Conservation (phyloP, 2,888 invertebrate species). For the Clepsis dumicolana region DNA sequence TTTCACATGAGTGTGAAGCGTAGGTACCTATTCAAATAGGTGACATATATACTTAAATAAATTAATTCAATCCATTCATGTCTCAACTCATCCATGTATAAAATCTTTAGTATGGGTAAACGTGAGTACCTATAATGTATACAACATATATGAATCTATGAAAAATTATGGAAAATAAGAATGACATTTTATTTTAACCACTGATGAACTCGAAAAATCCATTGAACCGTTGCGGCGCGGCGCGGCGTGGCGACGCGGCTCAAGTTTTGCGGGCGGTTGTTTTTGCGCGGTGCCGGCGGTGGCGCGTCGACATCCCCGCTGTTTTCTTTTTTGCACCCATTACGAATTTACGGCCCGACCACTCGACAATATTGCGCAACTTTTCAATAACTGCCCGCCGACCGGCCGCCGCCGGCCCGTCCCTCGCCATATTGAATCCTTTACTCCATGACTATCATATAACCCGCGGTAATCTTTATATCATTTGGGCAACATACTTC, state of each 20-base stretch:
- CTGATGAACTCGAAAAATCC: conserved; percentile 74
- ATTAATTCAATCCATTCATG: too few species aligned
- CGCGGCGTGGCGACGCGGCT: conserved; percentile 58
- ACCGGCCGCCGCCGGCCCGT: conserved; percentile 62
- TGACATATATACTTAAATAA: too few species aligned
- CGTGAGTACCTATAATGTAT: too few species aligned
- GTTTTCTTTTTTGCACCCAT: conserved; percentile 84
- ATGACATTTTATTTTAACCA: conserved; percentile 37
- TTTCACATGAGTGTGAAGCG: too few species aligned
- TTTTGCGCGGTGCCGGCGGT: conserved; percentile 68
- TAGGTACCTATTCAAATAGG: too few species aligned
- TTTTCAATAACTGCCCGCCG: conserved; percentile 84
- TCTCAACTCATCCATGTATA: too few species aligned
- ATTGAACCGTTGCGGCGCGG: conserved; percentile 67
- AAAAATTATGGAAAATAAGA: conserved; percentile 15
- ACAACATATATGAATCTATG: not conserved
- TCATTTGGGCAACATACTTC: conserved; percentile 18
- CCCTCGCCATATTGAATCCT: conserved; percentile 81
- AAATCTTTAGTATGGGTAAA: too few species aligned
- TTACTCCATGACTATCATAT: conserved; percentile 69
- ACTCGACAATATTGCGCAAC: conserved; percentile 85
- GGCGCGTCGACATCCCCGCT: conserved; percentile 64
- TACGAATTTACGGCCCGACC: conserved; percentile 83
- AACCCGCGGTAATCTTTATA: conserved; percentile 46
- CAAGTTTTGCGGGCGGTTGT: conserved; percentile 76